Evolutionary conservation across 2,113 vertebrate genomes (phyloP).

Genomic region (Hystrix cristata): DNA sequence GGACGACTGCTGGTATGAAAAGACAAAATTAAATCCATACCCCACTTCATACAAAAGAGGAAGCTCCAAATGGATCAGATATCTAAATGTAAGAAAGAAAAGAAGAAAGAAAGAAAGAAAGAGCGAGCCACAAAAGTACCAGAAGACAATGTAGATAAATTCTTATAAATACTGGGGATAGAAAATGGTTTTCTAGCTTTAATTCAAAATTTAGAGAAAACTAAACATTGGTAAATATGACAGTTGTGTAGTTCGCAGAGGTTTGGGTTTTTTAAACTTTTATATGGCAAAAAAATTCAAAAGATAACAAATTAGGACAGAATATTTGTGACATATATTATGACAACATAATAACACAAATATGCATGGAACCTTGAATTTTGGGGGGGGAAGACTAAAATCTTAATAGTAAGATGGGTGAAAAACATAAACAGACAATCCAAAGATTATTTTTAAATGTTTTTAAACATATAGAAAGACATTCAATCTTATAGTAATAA

Average conservation of each 20-base stretch:
- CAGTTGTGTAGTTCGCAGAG: background rate
- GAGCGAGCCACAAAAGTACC: background rate
- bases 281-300: background rate
- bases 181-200: background rate
- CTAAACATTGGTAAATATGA: background rate
- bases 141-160: background rate
- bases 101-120: background rate
- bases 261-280: background rate
- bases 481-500: background rate
- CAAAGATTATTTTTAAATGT: background rate
- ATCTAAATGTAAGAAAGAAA: background rate
- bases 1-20: background rate
- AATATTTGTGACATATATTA: background rate
- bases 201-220: background rate
- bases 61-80: background rate
- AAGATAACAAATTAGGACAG: background rate
- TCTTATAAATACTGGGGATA: background rate
- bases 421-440: background rate
- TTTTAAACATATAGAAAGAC: background rate
- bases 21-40: background rate
- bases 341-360: background rate
- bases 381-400: background rate
- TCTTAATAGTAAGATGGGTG: background rate
- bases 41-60: background rate
- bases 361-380: background rate